phyloP scores from a whole-genome alignment of 2,888 invertebrate genomes.

The Agrochola lychnidis region DNA sequence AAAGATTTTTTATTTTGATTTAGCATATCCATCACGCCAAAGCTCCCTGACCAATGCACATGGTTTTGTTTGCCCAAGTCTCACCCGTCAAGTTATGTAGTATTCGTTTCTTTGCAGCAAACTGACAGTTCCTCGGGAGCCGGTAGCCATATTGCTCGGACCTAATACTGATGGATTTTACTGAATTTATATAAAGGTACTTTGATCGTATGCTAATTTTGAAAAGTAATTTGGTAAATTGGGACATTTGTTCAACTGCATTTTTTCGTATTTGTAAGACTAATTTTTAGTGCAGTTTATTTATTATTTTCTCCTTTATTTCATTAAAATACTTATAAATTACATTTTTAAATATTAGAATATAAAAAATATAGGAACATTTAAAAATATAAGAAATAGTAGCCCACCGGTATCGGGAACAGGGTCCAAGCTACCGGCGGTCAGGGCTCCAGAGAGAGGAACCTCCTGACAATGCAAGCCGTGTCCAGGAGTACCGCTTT shows the following conservation, averaged over 20 bases:
- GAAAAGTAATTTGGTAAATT: neutral
- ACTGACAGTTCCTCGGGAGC: constrained; percentile 72
- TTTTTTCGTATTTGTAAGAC: neutral
- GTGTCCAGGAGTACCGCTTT: too few species aligned
- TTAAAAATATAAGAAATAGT: too few species aligned
- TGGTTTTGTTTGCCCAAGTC: constrained; percentile 74
- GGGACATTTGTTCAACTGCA: neutral
- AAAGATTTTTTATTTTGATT: neutral
- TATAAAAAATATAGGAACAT: too few species aligned
- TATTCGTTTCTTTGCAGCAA: constrained; percentile 71
- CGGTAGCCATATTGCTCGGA: constrained; percentile 62
- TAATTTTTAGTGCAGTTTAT: neutral
- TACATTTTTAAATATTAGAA: too few species aligned
- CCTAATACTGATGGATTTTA: constrained; percentile 56
- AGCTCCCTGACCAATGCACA: constrained; percentile 49
- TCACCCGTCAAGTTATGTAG: constrained; percentile 77
- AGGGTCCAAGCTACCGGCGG: too few species aligned
- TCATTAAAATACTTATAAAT: too few species aligned
- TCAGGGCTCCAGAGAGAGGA: too few species aligned
- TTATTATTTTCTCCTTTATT: too few species aligned
- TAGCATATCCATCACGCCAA: constrained; percentile 39
- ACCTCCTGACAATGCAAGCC: too few species aligned
- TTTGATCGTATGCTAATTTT: neutral
- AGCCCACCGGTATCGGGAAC: too few species aligned
- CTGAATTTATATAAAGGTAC: constrained; percentile 19